Base-by-base conservation (phyloP, 2,113 vertebrate genomes). In the Panthera leo region DNA sequence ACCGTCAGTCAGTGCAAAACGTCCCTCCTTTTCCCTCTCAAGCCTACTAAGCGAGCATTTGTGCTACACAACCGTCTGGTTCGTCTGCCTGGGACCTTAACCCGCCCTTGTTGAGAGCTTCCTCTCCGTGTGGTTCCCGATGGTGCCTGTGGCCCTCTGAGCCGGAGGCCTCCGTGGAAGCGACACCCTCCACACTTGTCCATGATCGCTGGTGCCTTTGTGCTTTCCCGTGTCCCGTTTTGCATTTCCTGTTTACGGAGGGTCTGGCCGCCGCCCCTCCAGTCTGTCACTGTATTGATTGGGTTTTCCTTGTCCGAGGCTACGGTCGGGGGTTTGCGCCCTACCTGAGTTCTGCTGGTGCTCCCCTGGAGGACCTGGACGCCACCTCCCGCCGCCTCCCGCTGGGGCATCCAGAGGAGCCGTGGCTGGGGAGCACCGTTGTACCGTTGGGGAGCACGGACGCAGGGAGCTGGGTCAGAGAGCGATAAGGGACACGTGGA, bases 231-330 rank as follows among this genome's bases (percentile, higher is more conserved):
- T 68, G 67, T 68, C 67, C 34, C 31, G 27, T 65, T 29, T 27
- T 65, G 63, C 63, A 29, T 29, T 29, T 51, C 51, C 51, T 19
- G 13, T 15, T 31, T 31, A 67, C 29, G 1, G 58, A 29, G 31
- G 65, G 67, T 34, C 27, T 68, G 31, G 67, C 67, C 2, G 31
- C 2, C 2, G 0, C 31, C 31, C 65, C 65, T 34, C 67, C 16
- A 3, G 34, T 14, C 5, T 70, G 15, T 75, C 6, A 3, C 39
- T 1, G 3, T 6, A 1, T 27, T 42, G 21, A 36, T 12, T 25
- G 70, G 23, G 36, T 21, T 39, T 23, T 21, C 36, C 70, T 39
- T 21, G 70, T 39, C 39, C 12, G 5, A 5, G 12, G 14, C 10
- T 39, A 6, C 12, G 12, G 39, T 3, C 13, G 12, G 39, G 1